These are phyloP conservation scores for Euwallacea similis DNA, from an alignment of 1,140 invertebrate genomes.

Conservation along the genomic window DNA sequence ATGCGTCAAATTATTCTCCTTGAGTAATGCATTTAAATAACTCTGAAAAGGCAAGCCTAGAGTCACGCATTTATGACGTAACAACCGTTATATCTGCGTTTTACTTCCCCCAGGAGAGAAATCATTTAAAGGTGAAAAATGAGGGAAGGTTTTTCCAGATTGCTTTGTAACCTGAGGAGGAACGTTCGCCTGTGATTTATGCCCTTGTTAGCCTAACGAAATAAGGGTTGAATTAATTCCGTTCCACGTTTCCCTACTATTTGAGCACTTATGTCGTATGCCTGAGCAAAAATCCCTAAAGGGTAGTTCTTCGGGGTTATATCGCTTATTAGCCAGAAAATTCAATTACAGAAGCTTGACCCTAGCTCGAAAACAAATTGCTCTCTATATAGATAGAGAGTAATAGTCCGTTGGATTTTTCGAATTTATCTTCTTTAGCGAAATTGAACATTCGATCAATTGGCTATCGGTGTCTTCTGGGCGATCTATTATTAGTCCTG, in stretches of 20 bases:
- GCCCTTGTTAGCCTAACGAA: slow-evolving; percentile 22
- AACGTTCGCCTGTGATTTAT: slow-evolving; percentile 14
- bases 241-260: background rate
- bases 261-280: too few species aligned
- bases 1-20: background rate
- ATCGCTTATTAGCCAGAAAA: slow-evolving; percentile 4
- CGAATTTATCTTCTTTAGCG: slow-evolving; percentile 26
- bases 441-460: slow-evolving; percentile 28
- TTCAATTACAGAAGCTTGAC: slow-evolving; percentile 17
- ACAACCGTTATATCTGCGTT: slow-evolving; percentile 17
- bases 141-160: slow-evolving; percentile 13
- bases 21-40: background rate
- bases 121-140: slow-evolving; percentile 21
- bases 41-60: background rate
- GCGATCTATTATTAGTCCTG: slow-evolving; percentile 8
- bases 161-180: slow-evolving; percentile 2
- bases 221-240: slow-evolving; percentile 12
- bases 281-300: too few species aligned
- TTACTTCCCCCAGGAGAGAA: slow-evolving; percentile 15
- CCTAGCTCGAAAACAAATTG: slow-evolving; percentile 8
- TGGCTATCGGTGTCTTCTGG: slow-evolving; percentile 9
- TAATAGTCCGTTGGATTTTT: slow-evolving; percentile 22
- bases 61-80: slow-evolving; percentile 15
- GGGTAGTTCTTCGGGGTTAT: background rate
- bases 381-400: slow-evolving; percentile 17